Evolutionary conservation across 53 echinoderm and acorn worm species (phyloP), one percentile per base, ranked within the genome.

Genomic region (Zoroaster sp.): DNA sequence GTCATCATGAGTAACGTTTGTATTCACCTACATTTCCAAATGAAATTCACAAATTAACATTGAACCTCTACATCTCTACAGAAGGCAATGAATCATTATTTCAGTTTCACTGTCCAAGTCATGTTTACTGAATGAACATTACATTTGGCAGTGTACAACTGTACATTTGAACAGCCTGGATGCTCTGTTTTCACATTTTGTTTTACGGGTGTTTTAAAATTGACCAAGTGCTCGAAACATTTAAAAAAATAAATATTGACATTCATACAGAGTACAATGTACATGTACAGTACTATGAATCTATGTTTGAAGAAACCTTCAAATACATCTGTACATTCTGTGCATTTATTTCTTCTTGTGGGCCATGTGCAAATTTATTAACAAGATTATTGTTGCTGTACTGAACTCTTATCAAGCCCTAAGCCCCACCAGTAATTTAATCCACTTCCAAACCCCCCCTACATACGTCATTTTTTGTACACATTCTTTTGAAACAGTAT

Each of bases 291-390:
- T n/a, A n/a, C n/a, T n/a, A n/a, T n/a, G n/a, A n/a, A n/a, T n/a
- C n/a, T n/a, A n/a, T 54, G 54, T 59, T 28, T 25, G 28, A 21
- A 59, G 63, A 59, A 59, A 28, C 63, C 28, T 59, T 59, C 10
- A 59, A 25, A 28, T 54, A 28, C 63, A 59, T 21, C 14, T 32
- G 5, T 38, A 66, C 68, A 83, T 83, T 68, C 83, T 11, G 1
- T 67, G 44, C 18, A 44, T 83, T 66, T 71, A n/a, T 70, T 85
- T 46, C 43, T 23, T 59, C 45, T 44, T 28, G 23, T 17, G 85
- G 35, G 46, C 49, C 18, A 17, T 45, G 36, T 74, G 74, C 47
- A 85, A 85, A 85, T 85, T 85, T 85, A 83, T 69, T 83, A 49
- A 85, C 85, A 47, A 70, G 85, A 85, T 85, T 85, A 85, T 69